These are phyloP conservation scores for Grammomys surdaster DNA, from an alignment of 2,113 vertebrate genomes.

Conservation along the genomic window DNA sequence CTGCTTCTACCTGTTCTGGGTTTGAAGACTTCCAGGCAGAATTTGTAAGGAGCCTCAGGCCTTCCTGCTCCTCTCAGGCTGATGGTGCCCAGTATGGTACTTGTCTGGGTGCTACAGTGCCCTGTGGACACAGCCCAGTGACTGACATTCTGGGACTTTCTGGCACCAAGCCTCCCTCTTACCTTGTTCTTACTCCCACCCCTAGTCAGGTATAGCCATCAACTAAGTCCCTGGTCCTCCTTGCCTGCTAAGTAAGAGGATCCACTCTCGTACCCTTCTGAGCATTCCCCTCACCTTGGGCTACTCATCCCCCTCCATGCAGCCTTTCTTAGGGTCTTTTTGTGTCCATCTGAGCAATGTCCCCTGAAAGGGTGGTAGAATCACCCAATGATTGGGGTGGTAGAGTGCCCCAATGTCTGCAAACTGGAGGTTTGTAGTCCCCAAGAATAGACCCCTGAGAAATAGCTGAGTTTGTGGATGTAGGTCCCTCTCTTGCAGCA, in stretches of 20 bases:
- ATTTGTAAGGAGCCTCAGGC: background rate
- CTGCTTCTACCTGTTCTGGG: no score
- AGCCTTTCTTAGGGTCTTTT: background rate
- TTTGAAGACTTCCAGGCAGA: background rate
- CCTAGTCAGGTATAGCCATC: background rate
- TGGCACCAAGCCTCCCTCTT: background rate
- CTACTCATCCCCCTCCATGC: no score
- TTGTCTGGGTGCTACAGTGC: background rate
- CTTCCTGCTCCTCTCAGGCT: background rate
- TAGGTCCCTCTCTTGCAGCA: background rate
- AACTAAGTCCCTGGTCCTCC: no score
- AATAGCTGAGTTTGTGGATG: background rate
- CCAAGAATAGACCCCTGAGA: background rate
- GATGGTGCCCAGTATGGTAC: accelerated
- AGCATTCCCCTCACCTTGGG: background rate
- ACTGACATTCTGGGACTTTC: background rate
- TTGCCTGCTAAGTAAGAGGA: background rate
- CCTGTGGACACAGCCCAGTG: background rate
- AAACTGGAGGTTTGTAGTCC: background rate
- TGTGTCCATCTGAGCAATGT: background rate
- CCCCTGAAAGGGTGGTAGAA: background rate
- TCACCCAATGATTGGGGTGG: background rate
- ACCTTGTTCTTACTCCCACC: background rate
- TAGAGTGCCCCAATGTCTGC: background rate
- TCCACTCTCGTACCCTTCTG: accelerated